Base-by-base conservation (phyloP, 2,888 invertebrate genomes). In the Rhyacophila evoluta region DNA sequence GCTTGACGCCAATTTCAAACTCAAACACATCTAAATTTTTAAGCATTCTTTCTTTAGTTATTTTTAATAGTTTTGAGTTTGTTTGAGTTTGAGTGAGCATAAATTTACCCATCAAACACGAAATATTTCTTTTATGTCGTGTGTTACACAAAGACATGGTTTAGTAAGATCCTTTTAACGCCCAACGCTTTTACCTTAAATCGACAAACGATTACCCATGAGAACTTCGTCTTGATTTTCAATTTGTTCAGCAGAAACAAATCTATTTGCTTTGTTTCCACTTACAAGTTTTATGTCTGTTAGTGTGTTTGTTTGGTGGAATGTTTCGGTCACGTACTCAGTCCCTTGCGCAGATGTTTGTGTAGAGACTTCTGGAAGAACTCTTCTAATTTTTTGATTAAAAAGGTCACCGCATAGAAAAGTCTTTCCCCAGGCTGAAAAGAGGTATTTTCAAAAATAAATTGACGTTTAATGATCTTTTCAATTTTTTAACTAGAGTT, bases 141-240 rank as follows among this genome's bases (percentile, higher is more conserved):
- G n/a, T n/a, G n/a, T n/a, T n/a, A n/a, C n/a, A n/a, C n/a, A n/a
- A n/a, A n/a, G n/a, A n/a, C n/a, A n/a, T n/a, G n/a, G n/a, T n/a
- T n/a, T 33, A 33, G 29, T 33, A 33, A 69, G 38, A 75, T 75
- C 33, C 76, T 72, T 76, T 79, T 69, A 76, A 72, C 71, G 77
- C 71, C 74, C 77, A 74, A 77, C 41, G 80, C 72, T 74, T 77
- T 69, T 68, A 74, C 77, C 77, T 80, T 77, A 80, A 78, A 80
- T 75, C 55, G 29, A 77, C 75, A 78, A 79, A 78, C 80, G 77
- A 80, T 80, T 80, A 77, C 80, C 77, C 77, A 8, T 15, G 74
- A 78, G 79, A 79, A 79, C 75, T 79, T 69, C 11, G 75, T 37
- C 75, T 79, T 79, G 79, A 79, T 79, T 79, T 79, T 79, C 75